Evolutionary conservation across 2,888 invertebrate genomes (phyloP), one percentile per base, ranked within the genome.

Genomic region (Ochropleura plecta): DNA sequence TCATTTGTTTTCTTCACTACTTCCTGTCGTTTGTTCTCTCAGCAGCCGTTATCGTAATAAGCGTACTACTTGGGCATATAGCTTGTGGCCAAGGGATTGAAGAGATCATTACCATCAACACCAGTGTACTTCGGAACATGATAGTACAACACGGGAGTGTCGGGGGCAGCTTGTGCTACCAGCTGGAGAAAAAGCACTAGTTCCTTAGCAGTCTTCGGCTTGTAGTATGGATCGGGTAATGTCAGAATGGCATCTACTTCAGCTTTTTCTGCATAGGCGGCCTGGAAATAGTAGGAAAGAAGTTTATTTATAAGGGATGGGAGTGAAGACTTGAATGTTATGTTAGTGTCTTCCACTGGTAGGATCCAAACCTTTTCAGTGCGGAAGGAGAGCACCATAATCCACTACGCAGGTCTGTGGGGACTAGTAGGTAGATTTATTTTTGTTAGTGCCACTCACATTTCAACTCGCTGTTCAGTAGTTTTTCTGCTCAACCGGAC

Each of bases 81-180:
- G 1, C 53, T 53, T n/a, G 4, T n/a, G 18, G 8, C 51, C n/a
- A n/a, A n/a, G 8, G 3, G 18, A 51, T 8, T 18, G 3, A 53
- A 53, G n/a, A n/a, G 9, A 53, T 53, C n/a, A n/a, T 51, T 78
- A 80, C 79, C 63, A 46, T 74, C 9, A 16, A 80, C 74, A 40
- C 55, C 51, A 20, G 78, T 69, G 40, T 40, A n/a, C 7, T 48
- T 7, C 10, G 98, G 98, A 86, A 98, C 97, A 90, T 98, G 98
- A 89, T 98, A 98, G 90, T 98, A 98, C 51, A 98, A 94, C 70
- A 98, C 94, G 0, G 98, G 98, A 0, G 97, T 97, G 5, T 97
- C 97, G 0, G 98, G 97, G 4, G 98, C 98, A 12, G 97, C 97
- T 18, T 95, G 91, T 0, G 97, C 96, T 20, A 98, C 96, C 16